phyloP scores from a whole-genome alignment of 2,888 invertebrate genomes.

The Fragum fragum region DNA sequence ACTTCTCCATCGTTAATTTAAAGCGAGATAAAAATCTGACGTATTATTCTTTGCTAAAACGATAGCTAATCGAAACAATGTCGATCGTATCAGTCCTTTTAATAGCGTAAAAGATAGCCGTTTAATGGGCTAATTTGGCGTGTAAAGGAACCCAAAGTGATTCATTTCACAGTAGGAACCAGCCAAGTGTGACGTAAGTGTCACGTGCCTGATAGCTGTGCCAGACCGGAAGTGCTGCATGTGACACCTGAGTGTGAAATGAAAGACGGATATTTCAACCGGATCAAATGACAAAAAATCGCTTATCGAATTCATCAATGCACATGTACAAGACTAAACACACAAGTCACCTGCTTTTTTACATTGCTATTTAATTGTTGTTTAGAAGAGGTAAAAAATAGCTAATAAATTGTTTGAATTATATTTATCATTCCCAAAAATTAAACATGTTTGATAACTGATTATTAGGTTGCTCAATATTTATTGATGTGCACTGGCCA shows the following conservation, averaged over 20 bases:
- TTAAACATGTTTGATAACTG: no score
- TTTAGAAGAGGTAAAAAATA: no score
- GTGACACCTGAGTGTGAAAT: conserved; percentile 15
- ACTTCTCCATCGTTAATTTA: neutral
- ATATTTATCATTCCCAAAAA: no score
- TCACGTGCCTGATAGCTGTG: conserved; percentile 15
- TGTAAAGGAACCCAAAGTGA: conserved; percentile 9
- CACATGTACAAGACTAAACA: no score
- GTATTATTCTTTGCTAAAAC: conserved; percentile 4
- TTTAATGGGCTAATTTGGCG: conserved; percentile 23
- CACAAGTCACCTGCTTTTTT: no score
- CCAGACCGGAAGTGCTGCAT: conserved; percentile 15
- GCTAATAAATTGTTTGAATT: no score
- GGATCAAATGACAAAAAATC: neutral
- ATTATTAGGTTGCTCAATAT: no score
- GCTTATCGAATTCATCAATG: no score
- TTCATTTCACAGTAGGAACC: conserved; percentile 4
- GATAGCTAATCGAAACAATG: conserved; percentile 20
- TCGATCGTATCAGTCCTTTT: neutral
- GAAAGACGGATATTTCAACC: neutral
- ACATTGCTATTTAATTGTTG: no score
- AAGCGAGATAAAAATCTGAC: conserved; percentile 9
- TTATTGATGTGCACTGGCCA: no score
- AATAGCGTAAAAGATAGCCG: conserved; percentile 9
- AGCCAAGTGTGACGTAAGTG: conserved; percentile 16